Evolutionary conservation across 1,140 invertebrate species (phyloP), one percentile per base, ranked within the genome.

Genomic region (Cydia fagiglandana): DNA sequence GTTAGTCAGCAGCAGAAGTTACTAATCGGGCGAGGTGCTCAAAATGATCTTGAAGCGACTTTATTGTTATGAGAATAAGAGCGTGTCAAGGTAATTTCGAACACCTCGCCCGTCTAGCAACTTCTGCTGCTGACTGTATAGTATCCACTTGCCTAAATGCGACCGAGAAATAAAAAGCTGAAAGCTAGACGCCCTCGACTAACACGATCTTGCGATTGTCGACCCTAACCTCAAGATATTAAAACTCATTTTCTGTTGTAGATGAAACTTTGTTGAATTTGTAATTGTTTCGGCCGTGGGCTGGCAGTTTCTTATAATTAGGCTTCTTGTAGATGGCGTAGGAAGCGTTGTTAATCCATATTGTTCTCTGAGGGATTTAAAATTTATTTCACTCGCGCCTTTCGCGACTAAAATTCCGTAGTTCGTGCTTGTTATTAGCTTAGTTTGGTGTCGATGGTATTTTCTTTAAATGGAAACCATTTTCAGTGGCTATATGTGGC

Each of bases 281-380:
- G 85, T 86, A 86, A 86, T 86, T 86, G 85, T 86, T 82, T 75
- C 75, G 38, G 61, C 76, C 74, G 75, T 76, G 80, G 81, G 79
- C 78, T 79, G 73, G 74, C 76, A 76, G 70, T 80, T 64, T 75
- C 61, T 68, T 53, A 79, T 84, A 86, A 86, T 86, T 86, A 86
- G 79, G 77, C 78, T 78, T 38, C 75, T 78, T 73, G 47, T 73
- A 50, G 45, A n/a, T 17, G 68, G 61, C 56, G 73, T 17, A 7
- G 64, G 64, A 45, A 47, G 38, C 47, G 73, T 45, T 47, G 47
- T 28, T 73, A 73, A 73, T 73, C 73, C 73, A 73, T 47, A 15
- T 45, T 53, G 45, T 73, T 28, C 24, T 38, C 13, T 1, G 15
- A 17, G n/a, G 66, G 34, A 70, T 70, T 70, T 70, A 70, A 70